Base-by-base conservation (phyloP, 2,113 vertebrate genomes). In the Centropus bengalensis region DNA sequence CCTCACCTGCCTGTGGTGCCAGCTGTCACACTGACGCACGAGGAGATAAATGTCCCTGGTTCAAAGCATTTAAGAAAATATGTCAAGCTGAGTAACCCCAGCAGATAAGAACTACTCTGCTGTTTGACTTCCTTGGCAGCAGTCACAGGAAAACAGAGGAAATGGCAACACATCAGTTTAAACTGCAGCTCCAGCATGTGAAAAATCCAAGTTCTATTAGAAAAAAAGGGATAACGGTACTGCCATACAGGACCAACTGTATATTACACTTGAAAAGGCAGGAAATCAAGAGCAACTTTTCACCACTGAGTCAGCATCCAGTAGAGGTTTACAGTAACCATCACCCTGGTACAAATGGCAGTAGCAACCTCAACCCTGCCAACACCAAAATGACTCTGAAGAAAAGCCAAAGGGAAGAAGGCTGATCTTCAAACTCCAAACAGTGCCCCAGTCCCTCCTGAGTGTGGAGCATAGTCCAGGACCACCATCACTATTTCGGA, bases 221-320 rank as follows among this genome's bases (percentile, higher is more conserved):
- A 91, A 93, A 86, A 33, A 78, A 5, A 10, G 54, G 42, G 88
- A 66, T 59, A 16, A 3, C 10, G 19, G 42, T 44, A 75, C 22
- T 2, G 0, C 36, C 62, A 28, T 12, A 51, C 0, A 2, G 82
- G 20, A 58, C 23, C 6, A 30, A 64, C 42, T 12, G 47, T 66
- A 62, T 70, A 89, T 88, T 47, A 92, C n/a, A 42, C 68, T 40
- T 77, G 47, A 17, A 69, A 94, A 81, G 59, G 79, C 75, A 83
- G 38, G 55, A 91, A 89, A 91, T 82, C 40, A 80, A 92, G 23
- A 89, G 67, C 55, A 88, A 74, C 51, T 91, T 89, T 88, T 87
- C 78, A 73, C 28, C 36, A 42, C 0, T 73, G 74, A 55, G 36
- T 71, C 70, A 89, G 80, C 86, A 83, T 26, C 8, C 63, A 78